Evolutionary conservation across 2,888 invertebrate species (phyloP).

Genomic region (Achlya flavicornis): DNA sequence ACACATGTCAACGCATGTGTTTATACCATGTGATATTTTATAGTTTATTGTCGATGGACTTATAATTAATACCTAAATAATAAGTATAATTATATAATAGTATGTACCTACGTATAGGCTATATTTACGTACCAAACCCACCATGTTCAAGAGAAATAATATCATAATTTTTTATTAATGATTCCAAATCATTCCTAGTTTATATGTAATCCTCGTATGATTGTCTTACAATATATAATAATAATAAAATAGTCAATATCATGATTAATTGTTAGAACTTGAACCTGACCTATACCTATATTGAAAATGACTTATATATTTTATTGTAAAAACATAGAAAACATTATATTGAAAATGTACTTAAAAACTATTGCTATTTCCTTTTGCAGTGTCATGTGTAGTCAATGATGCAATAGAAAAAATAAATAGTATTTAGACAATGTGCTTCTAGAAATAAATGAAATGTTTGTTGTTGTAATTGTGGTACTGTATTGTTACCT

Average conservation of each 20-base stretch:
- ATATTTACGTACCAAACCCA: constrained; percentile 4
- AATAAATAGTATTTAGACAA: not conserved
- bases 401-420: constrained; percentile 5
- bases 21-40: constrained; percentile 1
- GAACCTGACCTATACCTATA: not conserved
- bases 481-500: not conserved
- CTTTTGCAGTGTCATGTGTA: constrained; percentile 2
- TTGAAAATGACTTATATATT: too few relatives aligned
- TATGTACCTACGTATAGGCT: not conserved
- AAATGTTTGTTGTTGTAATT: not conserved
- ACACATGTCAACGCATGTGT: not conserved
- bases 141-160: constrained; percentile 2
- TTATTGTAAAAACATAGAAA: not conserved
- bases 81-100: not conserved
- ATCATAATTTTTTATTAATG: not conserved
- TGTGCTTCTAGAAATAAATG: constrained; percentile 1
- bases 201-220: not conserved
- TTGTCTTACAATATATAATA: not conserved
- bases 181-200: constrained; percentile 11
- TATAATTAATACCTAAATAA: not conserved
- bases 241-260: not conserved
- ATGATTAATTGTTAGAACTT: not conserved
- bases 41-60: not conserved
- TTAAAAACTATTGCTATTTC: not conserved
- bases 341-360: not conserved